Conservation (phyloP, 2,888 invertebrate genomes). For the Aethes cnicana region DNA sequence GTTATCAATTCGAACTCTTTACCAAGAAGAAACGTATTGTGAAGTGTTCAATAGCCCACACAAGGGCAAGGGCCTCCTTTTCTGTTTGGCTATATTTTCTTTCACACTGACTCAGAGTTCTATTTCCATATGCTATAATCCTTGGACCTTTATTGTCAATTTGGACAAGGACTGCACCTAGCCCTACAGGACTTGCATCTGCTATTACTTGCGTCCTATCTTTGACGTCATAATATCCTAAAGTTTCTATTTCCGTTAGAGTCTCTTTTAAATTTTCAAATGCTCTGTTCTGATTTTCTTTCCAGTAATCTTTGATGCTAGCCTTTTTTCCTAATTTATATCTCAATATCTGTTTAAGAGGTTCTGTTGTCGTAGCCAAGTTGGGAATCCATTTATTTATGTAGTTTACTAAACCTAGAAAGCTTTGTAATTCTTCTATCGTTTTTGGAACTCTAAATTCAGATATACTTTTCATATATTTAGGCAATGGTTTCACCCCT, state of each 20-base stretch:
- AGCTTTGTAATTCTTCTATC: constrained; percentile 18
- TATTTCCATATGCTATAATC: constrained; percentile 55
- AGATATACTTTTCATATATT: constrained; percentile 4
- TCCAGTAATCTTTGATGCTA: not conserved
- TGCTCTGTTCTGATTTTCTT: not conserved
- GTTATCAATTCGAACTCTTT: constrained; percentile 47
- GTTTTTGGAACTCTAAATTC: constrained; percentile 5
- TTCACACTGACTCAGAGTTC: constrained; percentile 49
- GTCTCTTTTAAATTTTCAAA: not conserved
- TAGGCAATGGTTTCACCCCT: not conserved
- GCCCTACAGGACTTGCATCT: constrained; percentile 49
- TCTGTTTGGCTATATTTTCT: constrained; percentile 45
- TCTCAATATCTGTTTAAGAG: constrained; percentile 4
- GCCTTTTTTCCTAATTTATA: not conserved
- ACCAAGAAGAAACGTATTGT: constrained; percentile 53
- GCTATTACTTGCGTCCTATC: constrained; percentile 45
- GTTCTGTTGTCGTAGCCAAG: constrained; percentile 13
- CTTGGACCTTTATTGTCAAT: constrained; percentile 34
- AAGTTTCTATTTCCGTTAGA: constrained; percentile 34
- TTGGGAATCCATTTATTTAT: constrained; percentile 23
- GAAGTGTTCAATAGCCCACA: constrained; percentile 51
- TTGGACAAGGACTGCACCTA: constrained; percentile 37
- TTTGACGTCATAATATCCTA: constrained; percentile 44
- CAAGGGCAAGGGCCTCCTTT: constrained; percentile 39
- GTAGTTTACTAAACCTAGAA: constrained; percentile 15